These are phyloP conservation scores for Bombylius discolor DNA, from an alignment of 2,888 invertebrate species.

Conservation along the genomic window DNA sequence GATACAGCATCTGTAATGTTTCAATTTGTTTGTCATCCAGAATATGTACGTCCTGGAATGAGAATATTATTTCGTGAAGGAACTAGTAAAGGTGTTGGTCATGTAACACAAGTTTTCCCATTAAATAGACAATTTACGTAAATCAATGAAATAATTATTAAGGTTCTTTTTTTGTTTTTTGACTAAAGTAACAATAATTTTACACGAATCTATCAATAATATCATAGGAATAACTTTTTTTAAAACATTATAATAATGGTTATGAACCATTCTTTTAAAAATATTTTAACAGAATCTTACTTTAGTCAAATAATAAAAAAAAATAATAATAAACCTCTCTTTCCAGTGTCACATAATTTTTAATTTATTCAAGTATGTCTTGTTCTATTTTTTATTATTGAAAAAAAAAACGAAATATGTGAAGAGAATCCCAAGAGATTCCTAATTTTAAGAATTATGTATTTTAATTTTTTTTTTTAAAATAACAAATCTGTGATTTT, in stretches of 20 bases:
- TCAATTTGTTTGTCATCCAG: constrained; percentile 78
- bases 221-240: no score
- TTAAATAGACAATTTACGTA: constrained; percentile 23
- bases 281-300: no score
- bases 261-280: no score
- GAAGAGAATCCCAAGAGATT: no score
- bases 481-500: not conserved
- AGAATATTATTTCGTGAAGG: constrained; percentile 74
- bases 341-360: no score
- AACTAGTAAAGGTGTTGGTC: constrained; percentile 73
- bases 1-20: constrained; percentile 78
- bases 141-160: not conserved
- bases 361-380: no score
- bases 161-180: not conserved
- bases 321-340: no score
- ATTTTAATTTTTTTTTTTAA: not conserved
- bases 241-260: no score
- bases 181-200: not conserved
- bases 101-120: constrained; percentile 66
- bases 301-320: no score
- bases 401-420: no score
- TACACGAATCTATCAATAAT: no score
- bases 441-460: not conserved
- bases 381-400: no score
- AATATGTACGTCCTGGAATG: constrained; percentile 66